Conservation (phyloP, 2,797 vertebrate genomes). For the Uromys caudimaculatus region DNA sequence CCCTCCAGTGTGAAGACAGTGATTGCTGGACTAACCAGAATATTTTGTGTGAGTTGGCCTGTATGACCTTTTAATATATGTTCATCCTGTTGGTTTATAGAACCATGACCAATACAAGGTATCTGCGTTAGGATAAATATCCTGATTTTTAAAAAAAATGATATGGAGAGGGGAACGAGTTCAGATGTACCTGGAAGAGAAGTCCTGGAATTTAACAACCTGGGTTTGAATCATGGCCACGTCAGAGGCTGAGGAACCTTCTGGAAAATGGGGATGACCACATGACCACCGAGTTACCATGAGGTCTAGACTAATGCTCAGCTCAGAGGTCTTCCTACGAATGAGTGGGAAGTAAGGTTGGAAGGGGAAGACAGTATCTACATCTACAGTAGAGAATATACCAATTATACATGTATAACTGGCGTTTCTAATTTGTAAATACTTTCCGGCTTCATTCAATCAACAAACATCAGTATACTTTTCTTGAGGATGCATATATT, state of each 20-base stretch:
- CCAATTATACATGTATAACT: neutral
- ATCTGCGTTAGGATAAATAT: neutral
- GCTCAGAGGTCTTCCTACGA: too few relatives aligned
- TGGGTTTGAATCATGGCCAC: neutral
- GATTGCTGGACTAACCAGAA: neutral
- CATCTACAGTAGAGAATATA: neutral
- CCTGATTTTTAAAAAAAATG: neutral
- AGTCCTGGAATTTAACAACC: neutral
- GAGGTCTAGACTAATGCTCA: neutral
- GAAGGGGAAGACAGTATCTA: neutral
- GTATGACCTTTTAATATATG: neutral
- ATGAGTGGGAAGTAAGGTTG: rapidly evolving
- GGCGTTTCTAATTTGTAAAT: neutral
- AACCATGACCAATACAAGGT: neutral
- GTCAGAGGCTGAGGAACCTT: neutral
- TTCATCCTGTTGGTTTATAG: neutral
- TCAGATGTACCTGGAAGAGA: neutral
- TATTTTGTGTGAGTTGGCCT: neutral
- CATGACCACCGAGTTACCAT: rapidly evolving
- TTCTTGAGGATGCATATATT: neutral
- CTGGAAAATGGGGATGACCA: neutral
- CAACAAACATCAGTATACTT: neutral
- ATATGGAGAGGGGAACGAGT: rapidly evolving
- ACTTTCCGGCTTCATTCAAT: neutral
- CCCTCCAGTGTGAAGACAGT: neutral